Evolutionary conservation across 2,113 vertebrate genomes (phyloP).

Genomic region (Lycocorax pyrrhopterus): DNA sequence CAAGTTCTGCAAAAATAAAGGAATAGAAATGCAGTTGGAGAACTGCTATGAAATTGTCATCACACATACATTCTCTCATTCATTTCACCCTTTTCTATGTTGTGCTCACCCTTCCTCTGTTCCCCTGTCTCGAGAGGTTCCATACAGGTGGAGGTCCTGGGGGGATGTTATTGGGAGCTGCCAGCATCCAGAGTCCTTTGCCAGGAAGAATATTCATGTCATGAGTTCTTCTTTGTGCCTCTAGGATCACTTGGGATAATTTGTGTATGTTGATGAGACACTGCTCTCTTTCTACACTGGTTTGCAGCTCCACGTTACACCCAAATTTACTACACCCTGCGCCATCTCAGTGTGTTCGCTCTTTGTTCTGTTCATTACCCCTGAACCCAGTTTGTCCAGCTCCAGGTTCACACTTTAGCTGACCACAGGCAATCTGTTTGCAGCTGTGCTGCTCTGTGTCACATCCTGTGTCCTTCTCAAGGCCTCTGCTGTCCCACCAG

Average conservation of each 20-base stretch:
- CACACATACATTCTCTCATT: rapidly evolving
- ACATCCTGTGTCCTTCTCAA: background rate
- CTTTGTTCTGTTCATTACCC: background rate
- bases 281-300: background rate
- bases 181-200: background rate
- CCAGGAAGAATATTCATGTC: background rate
- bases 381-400: background rate
- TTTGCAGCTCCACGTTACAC: background rate
- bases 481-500: background rate
- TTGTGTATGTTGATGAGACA: background rate
- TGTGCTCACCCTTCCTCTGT: background rate
- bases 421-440: background rate
- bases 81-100: background rate
- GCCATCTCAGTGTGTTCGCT: background rate
- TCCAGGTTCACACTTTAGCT: background rate
- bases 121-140: background rate
- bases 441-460: background rate
- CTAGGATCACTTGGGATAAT: background rate
- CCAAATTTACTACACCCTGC: background rate
- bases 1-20: background rate
- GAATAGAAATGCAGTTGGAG: background rate
- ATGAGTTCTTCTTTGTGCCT: background rate
- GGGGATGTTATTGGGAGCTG: background rate
- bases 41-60: background rate
- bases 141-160: too few relatives aligned